Evolutionary conservation across 2,797 vertebrate species (phyloP).

Genomic region (Catamblyrhynchus diadema): DNA sequence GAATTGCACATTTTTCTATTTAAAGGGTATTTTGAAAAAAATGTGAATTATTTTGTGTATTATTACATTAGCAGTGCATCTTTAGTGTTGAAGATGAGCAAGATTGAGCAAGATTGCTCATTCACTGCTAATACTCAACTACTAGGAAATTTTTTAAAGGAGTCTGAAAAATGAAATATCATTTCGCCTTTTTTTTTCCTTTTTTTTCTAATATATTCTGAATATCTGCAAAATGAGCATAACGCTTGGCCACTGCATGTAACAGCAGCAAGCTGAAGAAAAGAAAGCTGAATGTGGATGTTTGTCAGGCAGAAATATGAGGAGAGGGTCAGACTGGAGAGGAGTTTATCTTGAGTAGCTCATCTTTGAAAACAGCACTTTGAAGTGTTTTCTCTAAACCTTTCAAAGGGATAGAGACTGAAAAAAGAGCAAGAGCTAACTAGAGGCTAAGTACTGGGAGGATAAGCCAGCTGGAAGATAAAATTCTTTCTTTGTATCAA

Average conservation of each 20-base stretch:
- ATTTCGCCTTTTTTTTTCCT: neutral
- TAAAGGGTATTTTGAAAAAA: neutral
- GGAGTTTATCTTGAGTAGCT: slow-evolving; percentile 35
- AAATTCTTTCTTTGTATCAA: neutral
- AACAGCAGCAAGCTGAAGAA: neutral
- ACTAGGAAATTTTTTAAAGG: neutral
- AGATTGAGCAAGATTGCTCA: neutral
- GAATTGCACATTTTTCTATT: neutral
- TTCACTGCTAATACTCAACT: neutral
- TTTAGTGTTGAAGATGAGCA: neutral
- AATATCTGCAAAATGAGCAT: neutral
- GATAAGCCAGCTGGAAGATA: slow-evolving; percentile 43
- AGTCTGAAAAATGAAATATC: neutral
- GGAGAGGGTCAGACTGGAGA: neutral
- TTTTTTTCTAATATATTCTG: neutral
- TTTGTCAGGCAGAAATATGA: neutral
- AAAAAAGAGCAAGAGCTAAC: slow-evolving; percentile 26
- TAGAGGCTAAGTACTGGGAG: slow-evolving; percentile 16
- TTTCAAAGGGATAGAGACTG: slow-evolving; percentile 32
- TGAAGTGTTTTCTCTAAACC: slow-evolving; percentile 49
- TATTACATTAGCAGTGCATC: neutral
- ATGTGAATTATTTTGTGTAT: neutral
- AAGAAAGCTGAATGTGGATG: neutral
- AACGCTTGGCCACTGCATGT: neutral
- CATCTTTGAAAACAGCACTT: slow-evolving; percentile 52